Percentiles rank a stretch among this genome's conserved stretches.
These are phyloP conservation scores for Mylabris phalerata DNA, from an alignment of 1,140 invertebrate genomes.

Conservation along the genomic window DNA sequence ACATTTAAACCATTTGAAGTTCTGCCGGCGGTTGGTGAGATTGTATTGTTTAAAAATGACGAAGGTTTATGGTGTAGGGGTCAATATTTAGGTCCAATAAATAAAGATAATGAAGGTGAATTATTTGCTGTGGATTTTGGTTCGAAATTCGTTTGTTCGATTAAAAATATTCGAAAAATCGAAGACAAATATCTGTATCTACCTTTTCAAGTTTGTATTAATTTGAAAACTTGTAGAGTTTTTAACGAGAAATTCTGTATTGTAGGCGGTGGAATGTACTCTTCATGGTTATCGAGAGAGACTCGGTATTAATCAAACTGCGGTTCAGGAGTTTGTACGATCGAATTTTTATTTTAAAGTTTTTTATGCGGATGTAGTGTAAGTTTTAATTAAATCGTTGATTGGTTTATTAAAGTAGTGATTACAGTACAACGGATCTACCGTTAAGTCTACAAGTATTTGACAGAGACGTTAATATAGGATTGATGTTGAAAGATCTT, in stretches of 20 bases:
- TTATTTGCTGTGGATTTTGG: slow-evolving; percentile 24
- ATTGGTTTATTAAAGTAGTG: too few relatives aligned
- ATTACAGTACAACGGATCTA: too few relatives aligned
- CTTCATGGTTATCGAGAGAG: background rate
- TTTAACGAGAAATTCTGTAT: too few relatives aligned
- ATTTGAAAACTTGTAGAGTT: background rate
- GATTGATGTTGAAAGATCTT: too few relatives aligned
- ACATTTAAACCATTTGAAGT: slow-evolving; percentile 26
- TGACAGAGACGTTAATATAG: too few relatives aligned
- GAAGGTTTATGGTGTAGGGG: slow-evolving; percentile 2
- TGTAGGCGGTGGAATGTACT: background rate
- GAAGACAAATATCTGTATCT: slow-evolving; percentile 18
- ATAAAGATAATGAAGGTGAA: slow-evolving; percentile 2
- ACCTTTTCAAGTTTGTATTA: slow-evolving; percentile 21
- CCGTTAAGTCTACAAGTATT: too few relatives aligned
- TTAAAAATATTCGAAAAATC: slow-evolving; percentile 18
- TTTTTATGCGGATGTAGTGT: too few relatives aligned
- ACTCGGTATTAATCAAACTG: background rate
- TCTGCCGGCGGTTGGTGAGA: slow-evolving; percentile 24
- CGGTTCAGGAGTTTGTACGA: too few relatives aligned
- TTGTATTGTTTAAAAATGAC: slow-evolving; percentile 20
- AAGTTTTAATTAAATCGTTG: too few relatives aligned
- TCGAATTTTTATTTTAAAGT: too few relatives aligned
- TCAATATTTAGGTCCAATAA: background rate
- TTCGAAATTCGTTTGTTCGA: background rate